A percentile compares a stretch with the other conserved stretches of the same genome.
phyloP scores from a whole-genome alignment of 2,797 vertebrate genomes.

The Percopsis omiscomaycus region DNA sequence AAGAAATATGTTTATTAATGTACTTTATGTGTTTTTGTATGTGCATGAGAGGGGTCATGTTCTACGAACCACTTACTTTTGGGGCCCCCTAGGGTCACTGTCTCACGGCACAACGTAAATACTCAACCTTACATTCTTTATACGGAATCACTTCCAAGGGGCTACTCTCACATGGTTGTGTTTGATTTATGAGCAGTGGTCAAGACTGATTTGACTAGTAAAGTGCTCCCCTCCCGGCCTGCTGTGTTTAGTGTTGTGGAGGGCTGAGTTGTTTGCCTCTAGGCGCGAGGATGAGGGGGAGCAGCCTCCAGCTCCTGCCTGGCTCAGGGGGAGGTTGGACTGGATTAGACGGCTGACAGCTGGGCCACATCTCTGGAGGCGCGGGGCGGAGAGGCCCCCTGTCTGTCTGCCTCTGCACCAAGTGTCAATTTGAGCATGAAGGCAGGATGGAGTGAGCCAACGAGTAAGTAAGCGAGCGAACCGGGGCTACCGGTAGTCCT shows the following conservation, averaged over 20 bases:
- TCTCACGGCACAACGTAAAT: neutral
- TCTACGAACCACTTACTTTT: no score
- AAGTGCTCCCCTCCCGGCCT: conserved; percentile 57
- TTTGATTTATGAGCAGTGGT: conserved; percentile 64
- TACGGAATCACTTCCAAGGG: conserved; percentile 13
- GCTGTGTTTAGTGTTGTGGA: conserved; percentile 56
- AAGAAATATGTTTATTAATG: no score
- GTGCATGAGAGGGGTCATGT: no score
- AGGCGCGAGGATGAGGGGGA: conserved; percentile 66
- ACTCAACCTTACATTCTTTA: conserved; percentile 36
- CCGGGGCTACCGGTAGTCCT: conserved; percentile 72
- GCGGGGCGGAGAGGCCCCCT: conserved; percentile 69
- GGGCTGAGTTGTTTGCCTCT: conserved; percentile 68
- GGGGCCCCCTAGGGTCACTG: no score
- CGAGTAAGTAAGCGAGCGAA: conserved; percentile 73
- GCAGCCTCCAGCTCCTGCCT: conserved; percentile 69
- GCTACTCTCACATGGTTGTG: conserved; percentile 20
- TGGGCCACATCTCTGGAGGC: conserved; percentile 81
- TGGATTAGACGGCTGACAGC: conserved; percentile 83
- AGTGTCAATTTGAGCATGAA: conserved; percentile 82
- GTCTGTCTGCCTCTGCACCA: conserved; percentile 77
- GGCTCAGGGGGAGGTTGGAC: conserved; percentile 78
- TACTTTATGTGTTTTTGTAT: no score
- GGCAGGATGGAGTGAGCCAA: conserved; percentile 74
- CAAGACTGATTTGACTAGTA: conserved; percentile 66